A percentile compares a stretch with the other conserved stretches of the same genome.
Conservation (phyloP, 2,888 invertebrate species). For the Standfussiana lucernea region DNA sequence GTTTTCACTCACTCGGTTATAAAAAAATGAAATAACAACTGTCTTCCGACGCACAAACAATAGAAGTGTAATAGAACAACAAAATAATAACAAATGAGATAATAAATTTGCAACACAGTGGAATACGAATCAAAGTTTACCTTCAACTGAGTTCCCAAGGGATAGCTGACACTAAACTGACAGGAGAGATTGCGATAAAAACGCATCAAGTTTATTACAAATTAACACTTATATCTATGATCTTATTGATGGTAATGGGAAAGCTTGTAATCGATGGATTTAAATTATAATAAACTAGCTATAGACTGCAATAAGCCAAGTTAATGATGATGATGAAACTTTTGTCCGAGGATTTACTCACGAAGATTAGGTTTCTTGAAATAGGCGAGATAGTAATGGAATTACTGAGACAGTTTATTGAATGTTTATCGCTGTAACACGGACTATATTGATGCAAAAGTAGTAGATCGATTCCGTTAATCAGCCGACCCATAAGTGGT, state of each 20-base stretch:
- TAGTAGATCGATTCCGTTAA: constrained; percentile 16
- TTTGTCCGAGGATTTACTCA: constrained; percentile 22
- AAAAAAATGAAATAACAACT: constrained; percentile 51
- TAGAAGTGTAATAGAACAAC: constrained; percentile 37
- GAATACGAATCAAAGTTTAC: constrained; percentile 46
- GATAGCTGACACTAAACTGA: constrained; percentile 45
- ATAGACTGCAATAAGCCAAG: constrained; percentile 8
- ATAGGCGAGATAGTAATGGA: constrained; percentile 1
- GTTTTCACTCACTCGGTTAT: constrained; percentile 45
- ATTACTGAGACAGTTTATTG: constrained; percentile 1
- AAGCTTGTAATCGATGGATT: constrained; percentile 42
- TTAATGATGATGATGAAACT: constrained; percentile 38
- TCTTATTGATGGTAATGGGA: constrained; percentile 56
- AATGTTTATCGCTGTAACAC: background rate
- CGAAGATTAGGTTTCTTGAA: constrained; percentile 30
- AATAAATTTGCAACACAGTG: constrained; percentile 39
- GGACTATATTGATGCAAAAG: constrained; percentile 7
- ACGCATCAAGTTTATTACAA: constrained; percentile 46
- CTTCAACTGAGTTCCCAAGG: constrained; percentile 30
- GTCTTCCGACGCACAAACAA: constrained; percentile 27
- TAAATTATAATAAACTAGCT: constrained; percentile 36
- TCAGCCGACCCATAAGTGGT: constrained; percentile 16
- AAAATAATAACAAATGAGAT: constrained; percentile 47
- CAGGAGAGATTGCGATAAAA: constrained; percentile 49
- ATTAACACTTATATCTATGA: constrained; percentile 58